phyloP scores from a whole-genome alignment of 2,113 vertebrate genomes.

The Pogona vitticeps region DNA sequence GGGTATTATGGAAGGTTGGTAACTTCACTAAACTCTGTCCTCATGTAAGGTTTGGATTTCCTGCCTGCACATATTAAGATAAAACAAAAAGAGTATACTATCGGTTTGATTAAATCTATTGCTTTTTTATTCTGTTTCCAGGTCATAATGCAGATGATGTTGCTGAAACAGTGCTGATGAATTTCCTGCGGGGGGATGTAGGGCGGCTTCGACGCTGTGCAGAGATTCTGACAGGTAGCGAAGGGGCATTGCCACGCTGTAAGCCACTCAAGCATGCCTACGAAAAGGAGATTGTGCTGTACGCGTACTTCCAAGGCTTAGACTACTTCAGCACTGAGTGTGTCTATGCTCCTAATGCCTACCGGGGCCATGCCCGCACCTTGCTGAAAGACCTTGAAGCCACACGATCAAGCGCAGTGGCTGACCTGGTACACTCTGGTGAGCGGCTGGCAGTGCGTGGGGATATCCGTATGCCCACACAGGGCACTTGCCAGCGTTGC shows the following conservation, averaged over 20 bases:
- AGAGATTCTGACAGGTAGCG: slow-evolving; percentile 77
- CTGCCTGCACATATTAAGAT: not conserved
- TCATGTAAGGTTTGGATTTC: not conserved
- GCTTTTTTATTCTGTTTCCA: slow-evolving; percentile 34
- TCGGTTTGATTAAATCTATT: slow-evolving; percentile 55
- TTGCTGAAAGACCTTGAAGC: slow-evolving; percentile 89
- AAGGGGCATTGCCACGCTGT: slow-evolving; percentile 82
- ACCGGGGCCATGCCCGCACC: slow-evolving; percentile 84
- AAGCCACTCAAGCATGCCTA: slow-evolving; percentile 90
- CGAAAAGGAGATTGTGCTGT: slow-evolving; percentile 94
- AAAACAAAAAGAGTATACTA: too few species aligned
- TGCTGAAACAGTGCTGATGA: slow-evolving; percentile 91
- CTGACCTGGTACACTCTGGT: slow-evolving; percentile 88
- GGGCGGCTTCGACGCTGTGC: slow-evolving; percentile 83
- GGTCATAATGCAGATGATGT: slow-evolving; percentile 92
- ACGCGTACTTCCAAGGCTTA: slow-evolving; percentile 89
- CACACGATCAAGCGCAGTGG: slow-evolving; percentile 82
- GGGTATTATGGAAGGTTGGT: too few species aligned
- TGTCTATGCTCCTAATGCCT: slow-evolving; percentile 88
- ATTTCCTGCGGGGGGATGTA: slow-evolving; percentile 87
- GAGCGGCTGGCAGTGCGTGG: slow-evolving; percentile 85
- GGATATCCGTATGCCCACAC: slow-evolving; percentile 81
- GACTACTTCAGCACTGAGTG: slow-evolving; percentile 93
- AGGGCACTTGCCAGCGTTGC: slow-evolving; percentile 84
- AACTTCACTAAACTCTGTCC: too few species aligned